Evolutionary conservation across 2,797 vertebrate genomes (phyloP).

Genomic region (Melopsittacus undulatus): DNA sequence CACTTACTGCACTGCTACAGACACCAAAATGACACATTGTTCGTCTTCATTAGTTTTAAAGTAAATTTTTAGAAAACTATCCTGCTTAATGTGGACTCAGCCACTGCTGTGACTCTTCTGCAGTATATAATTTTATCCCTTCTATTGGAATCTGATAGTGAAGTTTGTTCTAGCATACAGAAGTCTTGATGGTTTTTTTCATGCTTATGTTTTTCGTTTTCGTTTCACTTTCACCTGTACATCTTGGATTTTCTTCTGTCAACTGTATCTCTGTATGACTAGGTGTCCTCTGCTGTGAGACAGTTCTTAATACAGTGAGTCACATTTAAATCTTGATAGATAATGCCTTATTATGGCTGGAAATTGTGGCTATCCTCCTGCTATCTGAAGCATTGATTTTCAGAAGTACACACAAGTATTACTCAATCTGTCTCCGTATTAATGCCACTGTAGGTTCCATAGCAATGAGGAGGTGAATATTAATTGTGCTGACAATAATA

Average conservation of each 20-base stretch:
- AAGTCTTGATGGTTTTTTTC: neutral
- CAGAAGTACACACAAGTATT: neutral
- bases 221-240: neutral
- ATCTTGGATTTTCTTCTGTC: neutral
- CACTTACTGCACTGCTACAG: neutral
- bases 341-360: neutral
- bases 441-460: neutral
- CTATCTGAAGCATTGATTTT: neutral
- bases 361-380: neutral
- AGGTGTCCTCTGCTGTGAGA: neutral
- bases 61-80: neutral
- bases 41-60: neutral
- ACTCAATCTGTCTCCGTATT: neutral
- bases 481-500: neutral
- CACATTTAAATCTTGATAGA: neutral
- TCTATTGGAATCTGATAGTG: neutral
- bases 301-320: neutral
- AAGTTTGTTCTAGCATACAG: neutral
- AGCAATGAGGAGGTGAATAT: neutral
- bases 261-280: neutral
- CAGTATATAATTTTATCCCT: neutral
- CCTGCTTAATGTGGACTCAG: neutral
- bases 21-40: neutral
- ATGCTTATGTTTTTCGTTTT: neutral
- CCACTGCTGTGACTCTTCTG: neutral